Base-by-base conservation (phyloP, 2,113 vertebrate species). In the Dasyprocta punctata region DNA sequence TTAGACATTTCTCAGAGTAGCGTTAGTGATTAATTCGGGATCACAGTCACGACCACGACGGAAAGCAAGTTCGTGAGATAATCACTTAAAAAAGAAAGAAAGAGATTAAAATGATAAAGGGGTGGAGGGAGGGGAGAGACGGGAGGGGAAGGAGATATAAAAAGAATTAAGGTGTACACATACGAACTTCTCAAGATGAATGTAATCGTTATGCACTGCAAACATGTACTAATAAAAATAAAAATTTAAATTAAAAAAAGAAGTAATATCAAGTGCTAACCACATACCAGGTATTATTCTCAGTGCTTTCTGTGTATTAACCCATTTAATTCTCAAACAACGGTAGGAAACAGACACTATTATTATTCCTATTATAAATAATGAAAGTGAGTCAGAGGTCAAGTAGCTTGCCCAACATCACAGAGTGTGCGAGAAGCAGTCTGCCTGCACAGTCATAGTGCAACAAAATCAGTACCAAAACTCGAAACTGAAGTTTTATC, bases 301-400 rank as follows among this genome's bases (percentile, higher is more conserved):
- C 47, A 81, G 82, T 44, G 44, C 2, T 86, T 90, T 90, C 47
- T 17, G 10, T 38, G 17, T 44, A 54, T 63, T 54, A 54, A 84
- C 87, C 89, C 36, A 28, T 41, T 78, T 89, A 92, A 92, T 54
- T 38, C 41, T 90, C 63, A n/a, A 75, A 88, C 36, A 63, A 88
- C 8, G 3, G 30, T 44, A 47, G 17, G 49, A 94, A 81, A 22
- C 47, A 90, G 82, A 14, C 11, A 33, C 38, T 87, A 38, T 87
- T 93, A 61, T 94, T 93, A 75, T 82, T 80, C 26, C 12, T 86
- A n/a, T 6, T 67, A 78, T 10, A 92, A 77, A 88, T 49, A 56
- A 94, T 86, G 26, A 96, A 85, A 81, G 24, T 8, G 30, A 88
- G 61, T 52, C 69, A 92, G 83, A 94, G 83, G 49, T 58, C 87